Percentiles rank a stretch among this genome's conserved stretches.
phyloP scores from a whole-genome alignment of 2,888 invertebrate genomes.

The Apamea epomidion region DNA sequence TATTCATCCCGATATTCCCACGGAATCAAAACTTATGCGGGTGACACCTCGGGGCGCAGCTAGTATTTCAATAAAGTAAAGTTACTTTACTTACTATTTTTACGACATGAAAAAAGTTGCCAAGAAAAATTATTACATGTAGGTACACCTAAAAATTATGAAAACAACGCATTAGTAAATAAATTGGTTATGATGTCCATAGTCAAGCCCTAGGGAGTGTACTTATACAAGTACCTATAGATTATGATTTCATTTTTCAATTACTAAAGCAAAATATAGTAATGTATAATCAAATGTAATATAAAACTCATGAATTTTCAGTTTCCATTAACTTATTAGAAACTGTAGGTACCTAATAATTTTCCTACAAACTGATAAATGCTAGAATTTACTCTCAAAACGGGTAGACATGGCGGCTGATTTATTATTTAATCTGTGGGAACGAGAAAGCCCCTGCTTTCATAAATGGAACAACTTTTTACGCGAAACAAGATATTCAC shows the following conservation, averaged over 20 bases:
- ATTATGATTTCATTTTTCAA: no score
- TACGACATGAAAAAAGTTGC: neutral
- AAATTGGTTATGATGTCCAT: no score
- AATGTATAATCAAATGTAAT: neutral
- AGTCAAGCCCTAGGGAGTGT: no score
- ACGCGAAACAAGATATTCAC: slow-evolving; percentile 40
- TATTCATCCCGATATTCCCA: no score
- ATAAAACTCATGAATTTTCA: neutral
- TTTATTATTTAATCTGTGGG: slow-evolving; percentile 65
- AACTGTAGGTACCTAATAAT: neutral
- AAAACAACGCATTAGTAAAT: no score
- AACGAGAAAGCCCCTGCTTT: slow-evolving; percentile 30
- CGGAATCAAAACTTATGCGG: no score
- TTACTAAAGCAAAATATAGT: neutral
- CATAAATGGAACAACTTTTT: slow-evolving; percentile 53
- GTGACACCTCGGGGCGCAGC: no score
- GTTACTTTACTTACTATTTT: neutral
- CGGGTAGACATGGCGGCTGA: slow-evolving; percentile 29
- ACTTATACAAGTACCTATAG: no score
- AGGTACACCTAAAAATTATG: no score
- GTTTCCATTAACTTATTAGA: neutral
- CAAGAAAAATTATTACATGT: neutral
- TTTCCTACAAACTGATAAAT: slow-evolving; percentile 8
- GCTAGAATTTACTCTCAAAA: slow-evolving; percentile 19
- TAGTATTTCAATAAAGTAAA: neutral